Evolutionary conservation across 2,113 vertebrate genomes (phyloP), one percentile per base, ranked within the genome.

Genomic region (Microcebus tavaratra): DNA sequence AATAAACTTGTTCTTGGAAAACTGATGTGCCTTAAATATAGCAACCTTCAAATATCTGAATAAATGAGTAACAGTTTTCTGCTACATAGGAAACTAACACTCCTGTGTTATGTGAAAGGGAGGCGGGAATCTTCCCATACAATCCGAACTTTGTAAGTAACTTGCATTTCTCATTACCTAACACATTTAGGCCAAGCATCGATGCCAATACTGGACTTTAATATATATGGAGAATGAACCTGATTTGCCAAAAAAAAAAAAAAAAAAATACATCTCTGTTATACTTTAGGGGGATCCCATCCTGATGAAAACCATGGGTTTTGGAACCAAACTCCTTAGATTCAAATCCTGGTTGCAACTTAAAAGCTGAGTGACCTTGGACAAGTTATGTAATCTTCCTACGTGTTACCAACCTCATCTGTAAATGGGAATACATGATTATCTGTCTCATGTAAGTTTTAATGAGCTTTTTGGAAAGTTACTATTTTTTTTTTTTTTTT

Each of bases 331-430:
- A 76, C 55, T 88, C 42, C 55, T 85, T 73, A 45, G 42, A 67
- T 83, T 95, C 65, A 96, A 90, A 90, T 96, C 20, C 42, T 85
- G 48, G 31, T 48, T 57, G 11, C 18, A 48, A 86, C 25, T 75
- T 89, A 87, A 50, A 55, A 80, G 36, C 84, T 45, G 36, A 79
- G 8, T 63, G 42, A 89, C 12, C 57, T 21, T 36, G 53, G 88
- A 57, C 18, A 63, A 70, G 15, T 70, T 82, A 81, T 68, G 94
- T 59, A 75, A 68, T 84, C n/a, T 95, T 95, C 50, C n/a, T 70
- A 55, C 50, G 9, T 87, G 18, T n/a, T n/a, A n/a, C n/a, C n/a
- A n/a, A n/a, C n/a, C n/a, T n/a, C n/a, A n/a, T n/a, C n/a, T n/a
- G n/a, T n/a, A n/a, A n/a, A n/a, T n/a, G n/a, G n/a, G n/a, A n/a